Percentiles rank a stretch among this genome's conserved stretches.
These are phyloP conservation scores for Vidua chalybeata DNA, from an alignment of 2,113 vertebrate genomes.

Conservation along the genomic window DNA sequence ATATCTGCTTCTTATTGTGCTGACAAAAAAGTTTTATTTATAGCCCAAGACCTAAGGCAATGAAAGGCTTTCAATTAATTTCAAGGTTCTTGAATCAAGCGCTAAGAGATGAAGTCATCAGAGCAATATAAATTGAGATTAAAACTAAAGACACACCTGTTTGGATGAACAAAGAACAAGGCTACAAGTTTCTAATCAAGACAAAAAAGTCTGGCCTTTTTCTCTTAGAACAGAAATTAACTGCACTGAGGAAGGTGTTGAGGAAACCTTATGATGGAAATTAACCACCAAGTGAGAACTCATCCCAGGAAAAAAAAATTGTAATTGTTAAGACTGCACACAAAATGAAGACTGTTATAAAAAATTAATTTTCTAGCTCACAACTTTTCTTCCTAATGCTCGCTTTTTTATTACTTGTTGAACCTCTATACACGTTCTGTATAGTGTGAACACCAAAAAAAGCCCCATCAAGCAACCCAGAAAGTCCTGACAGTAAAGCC, in stretches of 20 bases:
- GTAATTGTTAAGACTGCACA: background rate
- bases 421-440: accelerated
- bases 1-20: background rate
- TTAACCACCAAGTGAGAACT: background rate
- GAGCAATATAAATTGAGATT: background rate
- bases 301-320: background rate
- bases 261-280: background rate
- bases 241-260: background rate
- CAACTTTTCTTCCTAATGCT: background rate
- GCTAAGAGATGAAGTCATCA: background rate
- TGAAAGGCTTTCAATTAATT: background rate
- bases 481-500: background rate
- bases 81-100: background rate
- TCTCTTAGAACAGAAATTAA: background rate
- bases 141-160: background rate
- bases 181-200: background rate
- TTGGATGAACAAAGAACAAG: background rate
- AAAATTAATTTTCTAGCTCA: background rate
- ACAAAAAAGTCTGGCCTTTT: background rate
- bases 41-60: background rate
- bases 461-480: background rate
- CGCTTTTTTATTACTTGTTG: background rate
- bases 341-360: background rate
- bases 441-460: background rate
- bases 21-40: background rate